These are phyloP conservation scores for Argyrosomus regius DNA, from an alignment of 2,797 vertebrate species.

Conservation along the genomic window DNA sequence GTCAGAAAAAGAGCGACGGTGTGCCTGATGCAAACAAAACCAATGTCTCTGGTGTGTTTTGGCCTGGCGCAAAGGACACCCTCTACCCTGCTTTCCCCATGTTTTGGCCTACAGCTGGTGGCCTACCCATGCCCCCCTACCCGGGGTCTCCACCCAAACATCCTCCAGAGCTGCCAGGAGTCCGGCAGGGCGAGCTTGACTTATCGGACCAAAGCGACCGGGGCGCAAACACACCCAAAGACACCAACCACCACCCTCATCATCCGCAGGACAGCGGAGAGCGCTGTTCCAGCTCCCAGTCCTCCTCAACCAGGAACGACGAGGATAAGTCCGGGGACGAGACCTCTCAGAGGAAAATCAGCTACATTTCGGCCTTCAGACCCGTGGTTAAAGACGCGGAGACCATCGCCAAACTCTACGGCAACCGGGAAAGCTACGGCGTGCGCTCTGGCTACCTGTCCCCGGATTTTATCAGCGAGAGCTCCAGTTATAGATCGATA, in stretches of 20 bases:
- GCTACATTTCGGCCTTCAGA: conserved; percentile 95
- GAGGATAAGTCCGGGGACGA: conserved; percentile 88
- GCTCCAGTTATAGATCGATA: conserved; percentile 93
- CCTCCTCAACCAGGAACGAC: conserved; percentile 79
- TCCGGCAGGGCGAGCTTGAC: conserved; percentile 81
- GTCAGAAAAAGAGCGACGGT: conserved; percentile 92
- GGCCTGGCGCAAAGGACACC: conserved; percentile 88
- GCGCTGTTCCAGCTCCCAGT: conserved; percentile 84
- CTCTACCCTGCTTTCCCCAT: conserved; percentile 94
- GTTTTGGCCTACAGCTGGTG: conserved; percentile 94
- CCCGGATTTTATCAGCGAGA: conserved; percentile 95
- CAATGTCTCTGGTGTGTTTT: conserved; percentile 87
- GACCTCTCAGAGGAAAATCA: conserved; percentile 86
- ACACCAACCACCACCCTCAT: conserved; percentile 63
- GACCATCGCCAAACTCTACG: conserved; percentile 97
- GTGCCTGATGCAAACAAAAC: conserved; percentile 82
- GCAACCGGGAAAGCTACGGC: conserved; percentile 89
- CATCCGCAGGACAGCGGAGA: conserved; percentile 77
- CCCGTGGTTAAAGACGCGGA: conserved; percentile 95
- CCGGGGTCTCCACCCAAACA: conserved; percentile 89
- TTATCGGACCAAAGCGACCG: conserved; percentile 84
- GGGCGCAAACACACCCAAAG: conserved; percentile 84
- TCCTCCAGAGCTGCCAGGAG: conserved; percentile 79
- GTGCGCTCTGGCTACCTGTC: conserved; percentile 89
- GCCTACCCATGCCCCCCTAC: conserved; percentile 90